A percentile compares a stretch with the other conserved stretches of the same genome.
Conservation (phyloP, 2,888 invertebrate species). For the Drosophila algonquin region DNA sequence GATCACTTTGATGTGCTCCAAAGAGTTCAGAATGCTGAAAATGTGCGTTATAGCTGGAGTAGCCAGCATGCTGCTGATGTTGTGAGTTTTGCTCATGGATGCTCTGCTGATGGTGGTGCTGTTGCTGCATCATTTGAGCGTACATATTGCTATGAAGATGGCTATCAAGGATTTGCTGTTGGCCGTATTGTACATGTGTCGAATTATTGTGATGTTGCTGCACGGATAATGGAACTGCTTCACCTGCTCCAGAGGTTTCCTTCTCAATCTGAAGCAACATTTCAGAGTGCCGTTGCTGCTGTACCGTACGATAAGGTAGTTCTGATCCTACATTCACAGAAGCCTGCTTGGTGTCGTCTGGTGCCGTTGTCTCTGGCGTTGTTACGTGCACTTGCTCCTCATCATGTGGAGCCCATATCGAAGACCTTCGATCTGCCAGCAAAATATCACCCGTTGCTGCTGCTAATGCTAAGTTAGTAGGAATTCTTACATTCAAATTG, state of each 20-base stretch:
- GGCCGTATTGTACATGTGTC: conserved; percentile 52
- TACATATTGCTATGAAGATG: conserved; percentile 42
- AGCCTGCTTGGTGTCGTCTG: conserved; percentile 25
- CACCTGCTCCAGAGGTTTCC: conserved; percentile 43
- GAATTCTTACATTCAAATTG: conserved; percentile 61
- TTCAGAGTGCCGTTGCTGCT: conserved; percentile 48
- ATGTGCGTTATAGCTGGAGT: conserved; percentile 61
- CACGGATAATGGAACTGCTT: conserved; percentile 54
- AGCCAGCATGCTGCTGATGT: conserved; percentile 42
- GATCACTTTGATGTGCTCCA: conserved; percentile 53
- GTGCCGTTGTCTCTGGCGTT: neutral
- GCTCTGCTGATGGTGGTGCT: conserved; percentile 42
- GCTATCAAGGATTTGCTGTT: conserved; percentile 48
- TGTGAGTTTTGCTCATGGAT: conserved; percentile 22
- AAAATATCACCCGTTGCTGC: conserved; percentile 47
- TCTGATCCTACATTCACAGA: conserved; percentile 21
- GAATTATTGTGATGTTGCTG: conserved; percentile 49
- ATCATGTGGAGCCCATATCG: conserved; percentile 64
- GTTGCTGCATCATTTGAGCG: conserved; percentile 58
- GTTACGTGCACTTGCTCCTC: conserved; percentile 28
- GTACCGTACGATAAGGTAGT: conserved; percentile 24
- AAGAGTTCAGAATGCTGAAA: conserved; percentile 65
- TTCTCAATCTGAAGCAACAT: conserved; percentile 62
- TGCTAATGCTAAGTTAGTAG: conserved; percentile 65
- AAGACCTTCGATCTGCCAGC: conserved; percentile 30